A percentile compares a stretch with the other conserved stretches of the same genome.
These are phyloP conservation scores for Xanthia togata DNA, from an alignment of 2,888 invertebrate genomes.

Conservation along the genomic window DNA sequence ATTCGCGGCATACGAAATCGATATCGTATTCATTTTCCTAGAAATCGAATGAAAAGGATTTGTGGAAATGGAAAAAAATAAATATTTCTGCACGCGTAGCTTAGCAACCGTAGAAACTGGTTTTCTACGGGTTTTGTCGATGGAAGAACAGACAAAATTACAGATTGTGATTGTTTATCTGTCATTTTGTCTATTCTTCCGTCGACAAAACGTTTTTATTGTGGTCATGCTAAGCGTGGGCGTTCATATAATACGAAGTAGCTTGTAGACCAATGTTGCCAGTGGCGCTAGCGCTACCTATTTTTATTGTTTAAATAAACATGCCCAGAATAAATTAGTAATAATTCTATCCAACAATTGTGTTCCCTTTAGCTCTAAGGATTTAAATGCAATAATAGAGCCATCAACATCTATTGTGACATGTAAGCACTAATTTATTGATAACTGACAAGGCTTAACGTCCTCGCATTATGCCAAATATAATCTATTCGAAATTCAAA, in stretches of 20 bases:
- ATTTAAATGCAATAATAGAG: conserved; percentile 38
- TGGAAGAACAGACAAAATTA: too few species aligned
- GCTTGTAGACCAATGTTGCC: not conserved
- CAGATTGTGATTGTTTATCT: too few species aligned
- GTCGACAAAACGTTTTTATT: too few species aligned
- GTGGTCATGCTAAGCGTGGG: too few species aligned
- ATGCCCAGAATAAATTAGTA: conserved; percentile 49
- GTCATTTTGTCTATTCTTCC: too few species aligned
- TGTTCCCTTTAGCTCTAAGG: not conserved
- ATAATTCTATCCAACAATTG: conserved; percentile 18
- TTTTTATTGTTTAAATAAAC: conserved; percentile 29
- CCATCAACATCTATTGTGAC: conserved; percentile 40
- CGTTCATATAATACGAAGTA: not conserved
- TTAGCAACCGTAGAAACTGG: too few species aligned
- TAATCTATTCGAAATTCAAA: conserved; percentile 65
- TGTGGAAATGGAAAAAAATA: not conserved
- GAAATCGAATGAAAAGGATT: conserved; percentile 5
- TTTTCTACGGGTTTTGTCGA: too few species aligned
- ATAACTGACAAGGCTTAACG: conserved; percentile 18
- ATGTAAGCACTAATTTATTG: conserved; percentile 32
- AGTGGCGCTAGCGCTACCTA: conserved; percentile 11
- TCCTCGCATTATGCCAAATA: conserved; percentile 44
- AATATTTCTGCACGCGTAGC: not conserved
- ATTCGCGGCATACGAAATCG: not conserved
- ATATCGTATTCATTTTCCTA: conserved; percentile 7